These are phyloP conservation scores for Glareola pratincola DNA, from an alignment of 2,113 vertebrate genomes.

Conservation along the genomic window DNA sequence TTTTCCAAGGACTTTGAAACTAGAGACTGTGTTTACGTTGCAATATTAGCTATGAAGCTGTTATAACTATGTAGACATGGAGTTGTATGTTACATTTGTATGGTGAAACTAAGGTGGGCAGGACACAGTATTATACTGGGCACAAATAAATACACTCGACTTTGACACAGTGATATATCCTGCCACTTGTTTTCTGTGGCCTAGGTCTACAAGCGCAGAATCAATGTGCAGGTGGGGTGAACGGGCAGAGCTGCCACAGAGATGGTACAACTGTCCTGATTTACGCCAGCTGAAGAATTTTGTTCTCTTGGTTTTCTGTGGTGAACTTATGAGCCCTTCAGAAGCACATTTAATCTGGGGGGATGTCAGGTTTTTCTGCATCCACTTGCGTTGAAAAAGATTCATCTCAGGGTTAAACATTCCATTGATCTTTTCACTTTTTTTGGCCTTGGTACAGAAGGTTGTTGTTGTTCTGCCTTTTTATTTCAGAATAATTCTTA, in stretches of 20 bases:
- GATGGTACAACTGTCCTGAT: fast-evolving
- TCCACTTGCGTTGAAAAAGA: neutral
- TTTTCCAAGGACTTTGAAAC: neutral
- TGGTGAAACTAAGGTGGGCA: neutral
- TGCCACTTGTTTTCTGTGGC: too few relatives aligned
- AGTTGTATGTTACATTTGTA: fast-evolving
- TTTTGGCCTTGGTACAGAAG: neutral
- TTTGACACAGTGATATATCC: too few relatives aligned
- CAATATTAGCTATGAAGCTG: neutral
- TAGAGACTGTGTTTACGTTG: fast-evolving
- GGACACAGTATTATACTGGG: neutral
- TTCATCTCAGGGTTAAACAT: neutral
- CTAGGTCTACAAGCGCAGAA: neutral
- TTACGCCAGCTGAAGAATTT: neutral
- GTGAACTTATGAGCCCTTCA: neutral
- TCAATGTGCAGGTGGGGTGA: neutral
- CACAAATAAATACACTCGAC: neutral
- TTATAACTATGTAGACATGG: neutral
- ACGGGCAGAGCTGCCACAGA: neutral
- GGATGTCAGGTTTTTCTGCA: neutral
- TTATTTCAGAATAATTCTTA: neutral
- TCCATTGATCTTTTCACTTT: neutral
- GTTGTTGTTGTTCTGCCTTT: neutral
- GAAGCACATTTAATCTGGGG: neutral
- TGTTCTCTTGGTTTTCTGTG: neutral